Percentiles rank a stretch among this genome's conserved stretches.
Conservation (phyloP, 2,797 vertebrate species). For the Valencia hispanica region DNA sequence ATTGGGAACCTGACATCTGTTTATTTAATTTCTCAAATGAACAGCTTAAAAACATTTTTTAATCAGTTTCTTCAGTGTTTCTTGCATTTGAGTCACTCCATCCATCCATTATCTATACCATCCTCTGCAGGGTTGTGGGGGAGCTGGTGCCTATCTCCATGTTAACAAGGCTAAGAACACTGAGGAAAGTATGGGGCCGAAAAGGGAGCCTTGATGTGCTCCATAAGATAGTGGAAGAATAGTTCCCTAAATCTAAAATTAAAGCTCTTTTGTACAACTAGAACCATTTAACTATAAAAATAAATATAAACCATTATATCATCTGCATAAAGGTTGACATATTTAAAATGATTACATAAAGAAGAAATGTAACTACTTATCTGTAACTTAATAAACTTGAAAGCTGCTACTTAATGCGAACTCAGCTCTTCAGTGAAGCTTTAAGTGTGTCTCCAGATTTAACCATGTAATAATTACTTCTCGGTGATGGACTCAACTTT, state of each 20-base stretch:
- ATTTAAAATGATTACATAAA: neutral
- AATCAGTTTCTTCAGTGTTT: too few relatives aligned
- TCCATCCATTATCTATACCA: too few relatives aligned
- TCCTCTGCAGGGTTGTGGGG: too few relatives aligned
- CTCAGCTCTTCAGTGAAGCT: neutral
- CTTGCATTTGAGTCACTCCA: too few relatives aligned
- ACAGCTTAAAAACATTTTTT: too few relatives aligned
- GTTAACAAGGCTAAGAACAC: neutral
- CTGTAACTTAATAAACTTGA: neutral
- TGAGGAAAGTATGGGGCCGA: neutral
- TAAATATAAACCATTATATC: neutral
- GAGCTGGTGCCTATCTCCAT: too few relatives aligned
- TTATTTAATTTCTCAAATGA: too few relatives aligned
- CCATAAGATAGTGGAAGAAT: neutral
- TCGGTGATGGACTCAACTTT: conserved; percentile 16
- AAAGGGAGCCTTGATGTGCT: neutral
- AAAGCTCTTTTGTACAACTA: neutral
- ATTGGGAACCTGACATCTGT: too few relatives aligned
- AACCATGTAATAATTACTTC: conserved; percentile 35
- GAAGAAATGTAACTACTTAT: neutral
- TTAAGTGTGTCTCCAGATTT: conserved; percentile 1
- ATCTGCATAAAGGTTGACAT: neutral
- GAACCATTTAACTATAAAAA: neutral
- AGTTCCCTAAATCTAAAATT: neutral
- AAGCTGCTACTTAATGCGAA: neutral